Base-by-base conservation (phyloP, 2,888 invertebrate genomes). In the Oligia fasciuncula region DNA sequence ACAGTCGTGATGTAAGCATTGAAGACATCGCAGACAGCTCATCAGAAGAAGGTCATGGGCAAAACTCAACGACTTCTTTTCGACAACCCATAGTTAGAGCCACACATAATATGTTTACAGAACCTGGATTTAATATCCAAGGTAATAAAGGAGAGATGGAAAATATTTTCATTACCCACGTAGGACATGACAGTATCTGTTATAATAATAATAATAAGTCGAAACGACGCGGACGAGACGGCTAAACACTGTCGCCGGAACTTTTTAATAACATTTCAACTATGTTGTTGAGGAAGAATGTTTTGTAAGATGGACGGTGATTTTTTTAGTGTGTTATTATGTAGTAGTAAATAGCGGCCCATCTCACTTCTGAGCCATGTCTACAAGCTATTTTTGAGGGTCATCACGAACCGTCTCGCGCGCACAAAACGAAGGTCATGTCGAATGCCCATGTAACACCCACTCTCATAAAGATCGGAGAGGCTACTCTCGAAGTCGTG, bases 141-240 rank as follows among this genome's bases (percentile, higher is more conserved):
- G 88, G 94, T 94, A 94, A 94, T 95, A 95, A 95, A 95, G 92
- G 88, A 91, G 92, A 93, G 93, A 94, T 94, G 94, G 94, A 94
- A 95, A 95, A 95, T 94, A 95, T 95, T 95, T 95, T 95, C 95
- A 95, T 95, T 94, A 93, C 94, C 88, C 89, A 89, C 91, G 60
- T 89, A 90, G 92, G 93, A 93, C 94, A 91, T 86, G 93, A 91
- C 92, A 92, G 89, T 89, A 90, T 88, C 88, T 89, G 89, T 89
- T 90, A 90, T 90, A 91, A 91, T 74, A n/a, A 91, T 74, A n/a
- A 81, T 67, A 78, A 51, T 90, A 92, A 91, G 91, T 92, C 87
- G 14, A n/a, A 54, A 72, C 65, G 85, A 67, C 62, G 29, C 86
- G 86, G 62, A 81, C 57, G 73, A 87, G 85, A 80, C 81, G 85